Evolutionary conservation across 2,113 vertebrate species (phyloP).

Genomic region (Hipposideros armiger): DNA sequence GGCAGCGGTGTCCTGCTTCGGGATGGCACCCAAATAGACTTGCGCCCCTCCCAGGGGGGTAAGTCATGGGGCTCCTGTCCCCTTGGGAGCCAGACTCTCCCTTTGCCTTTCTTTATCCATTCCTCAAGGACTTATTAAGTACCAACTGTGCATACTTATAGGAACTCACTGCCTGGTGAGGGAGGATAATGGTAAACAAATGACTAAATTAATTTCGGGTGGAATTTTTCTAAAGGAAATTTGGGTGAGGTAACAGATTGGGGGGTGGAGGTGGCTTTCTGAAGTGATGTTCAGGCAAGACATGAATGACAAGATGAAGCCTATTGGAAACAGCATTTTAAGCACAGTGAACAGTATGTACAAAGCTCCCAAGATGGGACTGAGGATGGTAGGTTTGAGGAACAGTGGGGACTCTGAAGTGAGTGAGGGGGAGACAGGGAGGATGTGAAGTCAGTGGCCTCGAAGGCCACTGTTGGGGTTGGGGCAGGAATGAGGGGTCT

Average conservation of each 20-base stretch:
- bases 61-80: not conserved
- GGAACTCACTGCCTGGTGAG: not conserved
- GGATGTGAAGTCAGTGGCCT: no score
- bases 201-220: not conserved
- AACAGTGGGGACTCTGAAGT: not conserved
- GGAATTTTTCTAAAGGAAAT: not conserved
- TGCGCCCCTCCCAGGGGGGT: slow-evolving; percentile 87
- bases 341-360: not conserved
- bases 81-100: not conserved
- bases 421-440: not conserved
- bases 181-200: not conserved
- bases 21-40: slow-evolving; percentile 91
- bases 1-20: slow-evolving; percentile 91
- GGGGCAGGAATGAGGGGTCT: not conserved
- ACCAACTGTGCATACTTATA: fast-evolving
- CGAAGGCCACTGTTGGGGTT: not conserved
- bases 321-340: not conserved
- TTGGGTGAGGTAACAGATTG: not conserved
- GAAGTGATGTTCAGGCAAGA: not conserved
- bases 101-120: not conserved
- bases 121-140: not conserved
- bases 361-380: not conserved
- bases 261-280: not conserved
- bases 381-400: not conserved
- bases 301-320: not conserved